These are phyloP conservation scores for Neosilurus mollespiculum DNA, from an alignment of 2,797 vertebrate genomes.

Conservation along the genomic window DNA sequence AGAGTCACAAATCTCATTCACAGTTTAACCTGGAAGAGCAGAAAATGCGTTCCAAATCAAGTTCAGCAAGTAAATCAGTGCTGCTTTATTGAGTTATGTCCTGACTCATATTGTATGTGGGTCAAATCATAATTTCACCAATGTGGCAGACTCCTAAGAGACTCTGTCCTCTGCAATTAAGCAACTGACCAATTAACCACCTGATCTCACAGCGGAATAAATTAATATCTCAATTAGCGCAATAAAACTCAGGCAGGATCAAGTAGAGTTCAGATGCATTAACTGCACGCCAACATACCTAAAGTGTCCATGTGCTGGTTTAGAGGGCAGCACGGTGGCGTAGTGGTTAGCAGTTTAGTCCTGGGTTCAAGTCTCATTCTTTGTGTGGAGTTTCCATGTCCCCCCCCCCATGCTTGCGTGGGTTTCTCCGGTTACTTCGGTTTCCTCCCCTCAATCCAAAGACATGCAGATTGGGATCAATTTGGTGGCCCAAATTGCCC, in stretches of 20 bases:
- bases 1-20: neutral
- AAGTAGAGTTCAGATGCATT: constrained; percentile 39
- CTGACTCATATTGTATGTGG: neutral
- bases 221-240: constrained; percentile 40
- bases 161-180: constrained; percentile 45
- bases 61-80: neutral
- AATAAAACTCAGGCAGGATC: constrained; percentile 42
- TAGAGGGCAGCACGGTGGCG: no score
- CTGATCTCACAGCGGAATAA: constrained; percentile 41
- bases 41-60: neutral
- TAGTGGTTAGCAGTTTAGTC: no score
- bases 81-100: neutral
- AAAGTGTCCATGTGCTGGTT: neutral
- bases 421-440: no score
- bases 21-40: neutral
- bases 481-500: no score
- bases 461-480: no score
- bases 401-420: no score
- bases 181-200: constrained; percentile 37
- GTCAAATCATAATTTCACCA: constrained; percentile 10
- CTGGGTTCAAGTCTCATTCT: no score
- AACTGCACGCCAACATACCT: neutral
- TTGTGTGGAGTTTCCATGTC: no score
- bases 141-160: neutral
- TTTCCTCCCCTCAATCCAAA: no score